Percentiles rank a stretch among this genome's conserved stretches.
Conservation (phyloP, 2,888 invertebrate species). For the Eueremaeus valkanovi region DNA sequence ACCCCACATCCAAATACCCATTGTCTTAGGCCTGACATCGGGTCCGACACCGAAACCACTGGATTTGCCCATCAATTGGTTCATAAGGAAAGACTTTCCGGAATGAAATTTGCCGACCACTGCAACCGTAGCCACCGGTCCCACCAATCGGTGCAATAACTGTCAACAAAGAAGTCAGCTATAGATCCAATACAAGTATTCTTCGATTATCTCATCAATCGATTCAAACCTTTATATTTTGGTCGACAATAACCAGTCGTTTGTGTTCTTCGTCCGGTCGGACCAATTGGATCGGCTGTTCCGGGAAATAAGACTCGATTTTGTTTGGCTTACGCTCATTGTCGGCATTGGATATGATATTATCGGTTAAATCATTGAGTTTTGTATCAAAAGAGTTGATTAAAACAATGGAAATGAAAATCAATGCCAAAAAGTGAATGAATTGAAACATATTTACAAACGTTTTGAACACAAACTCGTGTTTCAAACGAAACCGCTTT, state of each 20-base stretch:
- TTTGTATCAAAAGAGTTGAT: neutral
- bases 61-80: conserved; percentile 47
- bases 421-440: neutral
- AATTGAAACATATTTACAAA: neutral
- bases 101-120: conserved; percentile 48
- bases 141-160: conserved; percentile 44
- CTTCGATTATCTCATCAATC: neutral
- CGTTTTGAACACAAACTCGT: neutral
- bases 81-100: conserved; percentile 48
- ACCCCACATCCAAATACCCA: conserved; percentile 49
- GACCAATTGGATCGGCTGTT: conserved; percentile 43
- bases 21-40: conserved; percentile 47
- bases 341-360: too few relatives aligned
- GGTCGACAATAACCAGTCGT: conserved; percentile 44
- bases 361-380: neutral
- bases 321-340: neutral
- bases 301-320: conserved; percentile 15
- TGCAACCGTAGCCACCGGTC: conserved; percentile 46
- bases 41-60: conserved; percentile 47
- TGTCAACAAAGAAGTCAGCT: conserved; percentile 24
- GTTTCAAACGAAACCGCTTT: conserved; percentile 1
- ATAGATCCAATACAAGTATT: neutral
- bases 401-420: neutral
- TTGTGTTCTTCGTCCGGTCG: conserved; percentile 42
- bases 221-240: conserved; percentile 45